Evolutionary conservation across 2,888 invertebrate species (phyloP).

Genomic region (Mycogona germanica): DNA sequence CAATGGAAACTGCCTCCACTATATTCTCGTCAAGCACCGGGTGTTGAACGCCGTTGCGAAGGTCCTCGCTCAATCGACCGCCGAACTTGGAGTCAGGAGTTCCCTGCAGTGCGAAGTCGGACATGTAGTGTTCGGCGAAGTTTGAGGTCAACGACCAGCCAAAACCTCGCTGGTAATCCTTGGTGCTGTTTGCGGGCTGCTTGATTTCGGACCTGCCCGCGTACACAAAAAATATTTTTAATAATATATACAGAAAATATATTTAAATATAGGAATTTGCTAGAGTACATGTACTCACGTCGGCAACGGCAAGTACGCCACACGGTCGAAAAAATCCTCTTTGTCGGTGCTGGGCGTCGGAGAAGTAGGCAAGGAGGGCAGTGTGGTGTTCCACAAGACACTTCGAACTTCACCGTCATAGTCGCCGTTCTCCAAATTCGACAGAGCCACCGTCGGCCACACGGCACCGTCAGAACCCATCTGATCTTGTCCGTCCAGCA

Average conservation of each 20-base stretch:
- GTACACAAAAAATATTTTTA: constrained; percentile 2
- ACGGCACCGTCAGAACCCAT: neutral
- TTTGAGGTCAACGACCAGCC: constrained; percentile 35
- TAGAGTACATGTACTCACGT: constrained; percentile 27
- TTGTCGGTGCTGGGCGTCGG: neutral
- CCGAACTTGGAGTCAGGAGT: constrained; percentile 31
- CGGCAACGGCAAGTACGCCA: constrained; percentile 29
- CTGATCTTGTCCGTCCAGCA: constrained; percentile 14
- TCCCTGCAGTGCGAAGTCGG: constrained; percentile 37
- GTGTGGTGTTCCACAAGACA: constrained; percentile 7
- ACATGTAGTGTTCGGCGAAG: constrained; percentile 33
- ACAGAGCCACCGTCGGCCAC: neutral
- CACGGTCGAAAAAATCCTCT: constrained; percentile 10
- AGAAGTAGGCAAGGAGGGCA: neutral
- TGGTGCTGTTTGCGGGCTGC: constrained; percentile 12
- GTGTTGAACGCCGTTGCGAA: constrained; percentile 30
- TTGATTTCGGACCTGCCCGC: constrained; percentile 14
- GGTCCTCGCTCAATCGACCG: constrained; percentile 30
- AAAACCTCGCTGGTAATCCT: constrained; percentile 31
- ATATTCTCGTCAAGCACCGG: constrained; percentile 46
- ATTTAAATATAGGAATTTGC: neutral
- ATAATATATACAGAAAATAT: neutral
- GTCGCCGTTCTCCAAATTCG: neutral
- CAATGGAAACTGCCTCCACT: constrained; percentile 66
- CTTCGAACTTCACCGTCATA: neutral